phyloP scores from a whole-genome alignment of 1,140 invertebrate genomes.

The Caenorhabditis elegans region DNA sequence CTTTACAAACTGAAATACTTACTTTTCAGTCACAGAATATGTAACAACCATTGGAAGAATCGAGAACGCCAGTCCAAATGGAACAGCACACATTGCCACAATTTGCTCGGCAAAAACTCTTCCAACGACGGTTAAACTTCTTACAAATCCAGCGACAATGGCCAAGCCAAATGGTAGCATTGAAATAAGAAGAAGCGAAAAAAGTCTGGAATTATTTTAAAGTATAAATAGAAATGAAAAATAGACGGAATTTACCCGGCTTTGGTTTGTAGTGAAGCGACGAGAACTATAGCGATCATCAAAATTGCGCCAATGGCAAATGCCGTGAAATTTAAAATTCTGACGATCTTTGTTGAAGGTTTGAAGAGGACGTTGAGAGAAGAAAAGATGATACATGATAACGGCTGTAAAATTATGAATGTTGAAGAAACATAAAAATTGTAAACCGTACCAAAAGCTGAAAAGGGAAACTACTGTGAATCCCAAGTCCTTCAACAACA shows the following conservation, averaged over 20 bases:
- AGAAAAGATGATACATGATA: conserved; percentile 19
- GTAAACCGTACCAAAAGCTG: neutral
- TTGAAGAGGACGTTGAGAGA: conserved; percentile 33
- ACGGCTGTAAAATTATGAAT: conserved; percentile 27
- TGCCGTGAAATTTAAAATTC: conserved; percentile 40
- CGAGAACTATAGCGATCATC: neutral
- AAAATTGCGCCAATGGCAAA: conserved; percentile 28
- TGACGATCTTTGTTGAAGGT: conserved; percentile 32
- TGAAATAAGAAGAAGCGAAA: neutral
- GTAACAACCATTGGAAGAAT: conserved; percentile 37
- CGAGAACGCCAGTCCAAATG: conserved; percentile 32
- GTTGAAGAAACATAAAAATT: neutral
- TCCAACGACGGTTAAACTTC: conserved; percentile 40
- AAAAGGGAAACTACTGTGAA: conserved; percentile 8
- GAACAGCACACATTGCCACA: conserved; percentile 9
- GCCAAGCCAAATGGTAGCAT: conserved; percentile 38
- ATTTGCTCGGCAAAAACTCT: conserved; percentile 44
- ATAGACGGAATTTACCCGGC: neutral
- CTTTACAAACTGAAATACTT: neutral
- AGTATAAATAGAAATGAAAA: neutral
- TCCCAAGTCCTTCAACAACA: conserved; percentile 35
- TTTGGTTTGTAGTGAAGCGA: neutral
- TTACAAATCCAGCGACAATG: conserved; percentile 35
- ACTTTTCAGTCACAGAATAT: conserved; percentile 41
- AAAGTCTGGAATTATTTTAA: conserved; percentile 1